These are phyloP conservation scores for Drosophila lowei DNA, from an alignment of 1,140 invertebrate species.

Conservation along the genomic window DNA sequence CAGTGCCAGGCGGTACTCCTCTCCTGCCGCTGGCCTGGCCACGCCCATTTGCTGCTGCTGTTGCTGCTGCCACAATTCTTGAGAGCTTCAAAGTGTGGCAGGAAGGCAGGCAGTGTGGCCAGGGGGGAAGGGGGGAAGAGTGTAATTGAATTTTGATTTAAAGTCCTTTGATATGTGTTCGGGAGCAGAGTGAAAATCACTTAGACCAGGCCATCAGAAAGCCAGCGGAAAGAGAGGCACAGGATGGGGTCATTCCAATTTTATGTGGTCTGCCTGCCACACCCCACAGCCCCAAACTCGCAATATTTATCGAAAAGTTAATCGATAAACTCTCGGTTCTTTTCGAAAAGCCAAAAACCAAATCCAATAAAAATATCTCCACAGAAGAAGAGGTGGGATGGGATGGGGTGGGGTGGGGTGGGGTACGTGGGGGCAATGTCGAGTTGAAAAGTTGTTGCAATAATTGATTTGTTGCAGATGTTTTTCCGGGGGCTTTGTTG, in stretches of 20 bases:
- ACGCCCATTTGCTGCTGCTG: neutral
- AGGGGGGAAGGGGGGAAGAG: slow-evolving; percentile 26
- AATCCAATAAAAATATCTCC: slow-evolving; percentile 67
- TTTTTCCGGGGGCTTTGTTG: slow-evolving; percentile 39
- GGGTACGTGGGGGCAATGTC: neutral
- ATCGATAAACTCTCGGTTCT: slow-evolving; percentile 51
- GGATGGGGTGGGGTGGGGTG: neutral
- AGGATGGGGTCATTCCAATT: slow-evolving; percentile 32
- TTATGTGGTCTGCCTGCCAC: slow-evolving; percentile 6
- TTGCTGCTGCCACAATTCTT: slow-evolving; percentile 41
- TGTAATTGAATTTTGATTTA: slow-evolving; percentile 78
- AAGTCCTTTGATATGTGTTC: slow-evolving; percentile 72
- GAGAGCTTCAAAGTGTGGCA: slow-evolving; percentile 45
- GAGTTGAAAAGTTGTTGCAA: slow-evolving; percentile 69
- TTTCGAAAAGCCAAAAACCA: slow-evolving; percentile 32
- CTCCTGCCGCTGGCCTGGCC: slow-evolving; percentile 11
- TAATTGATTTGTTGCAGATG: slow-evolving; percentile 77
- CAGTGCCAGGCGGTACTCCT: slow-evolving; percentile 41
- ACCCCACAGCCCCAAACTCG: no score
- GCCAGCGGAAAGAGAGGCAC: neutral
- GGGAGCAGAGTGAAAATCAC: slow-evolving; percentile 48
- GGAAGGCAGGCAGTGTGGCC: no score
- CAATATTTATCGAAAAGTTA: slow-evolving; percentile 56
- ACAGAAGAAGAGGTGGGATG: neutral
- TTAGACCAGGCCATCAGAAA: slow-evolving; percentile 31